Percentiles rank a stretch among this genome's conserved stretches.
phyloP scores from a whole-genome alignment of 2,888 invertebrate species.

The Octodonta nipae region DNA sequence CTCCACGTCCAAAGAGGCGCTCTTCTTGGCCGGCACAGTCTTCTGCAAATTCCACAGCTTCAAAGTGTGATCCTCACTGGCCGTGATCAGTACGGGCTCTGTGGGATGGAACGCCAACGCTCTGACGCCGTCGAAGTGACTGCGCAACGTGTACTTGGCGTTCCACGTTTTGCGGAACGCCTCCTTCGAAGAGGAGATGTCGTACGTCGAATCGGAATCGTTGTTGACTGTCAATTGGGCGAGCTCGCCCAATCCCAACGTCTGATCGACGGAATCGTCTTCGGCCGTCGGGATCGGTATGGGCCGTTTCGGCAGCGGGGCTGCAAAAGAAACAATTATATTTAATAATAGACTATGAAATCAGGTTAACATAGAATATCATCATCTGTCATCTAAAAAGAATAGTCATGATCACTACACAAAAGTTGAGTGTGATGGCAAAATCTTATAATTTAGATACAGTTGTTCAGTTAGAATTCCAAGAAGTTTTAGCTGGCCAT shows the following conservation, averaged over 20 bases:
- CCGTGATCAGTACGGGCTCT: slow-evolving; percentile 92
- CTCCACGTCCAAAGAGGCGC: slow-evolving; percentile 91
- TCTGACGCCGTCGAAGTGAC: slow-evolving; percentile 86
- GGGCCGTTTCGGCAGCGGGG: slow-evolving; percentile 24
- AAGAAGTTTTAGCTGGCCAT: too few relatives aligned
- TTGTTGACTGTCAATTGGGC: slow-evolving; percentile 94
- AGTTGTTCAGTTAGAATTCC: too few relatives aligned
- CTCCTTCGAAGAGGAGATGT: slow-evolving; percentile 73
- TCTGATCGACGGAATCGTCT: slow-evolving; percentile 32
- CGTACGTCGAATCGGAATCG: slow-evolving; percentile 85
- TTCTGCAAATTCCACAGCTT: slow-evolving; percentile 99
- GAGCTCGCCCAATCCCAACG: slow-evolving; percentile 64
- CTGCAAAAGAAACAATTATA: slow-evolving; percentile 7
- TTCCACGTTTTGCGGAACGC: slow-evolving; percentile 84
- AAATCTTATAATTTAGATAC: too few relatives aligned
- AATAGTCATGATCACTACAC: too few relatives aligned
- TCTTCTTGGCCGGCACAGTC: slow-evolving; percentile 94
- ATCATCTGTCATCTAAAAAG: too few relatives aligned
- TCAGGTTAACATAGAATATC: too few relatives aligned
- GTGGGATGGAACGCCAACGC: slow-evolving; percentile 88
- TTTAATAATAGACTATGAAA: too few relatives aligned
- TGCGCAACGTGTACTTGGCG: slow-evolving; percentile 89
- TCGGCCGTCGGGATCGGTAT: slow-evolving; percentile 28
- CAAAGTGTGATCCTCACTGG: slow-evolving; percentile 95
- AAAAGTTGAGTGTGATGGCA: too few relatives aligned